Evolutionary conservation across 2,797 vertebrate genomes (phyloP), one percentile per base, ranked within the genome.

Genomic region (Xenentodon cancila): DNA sequence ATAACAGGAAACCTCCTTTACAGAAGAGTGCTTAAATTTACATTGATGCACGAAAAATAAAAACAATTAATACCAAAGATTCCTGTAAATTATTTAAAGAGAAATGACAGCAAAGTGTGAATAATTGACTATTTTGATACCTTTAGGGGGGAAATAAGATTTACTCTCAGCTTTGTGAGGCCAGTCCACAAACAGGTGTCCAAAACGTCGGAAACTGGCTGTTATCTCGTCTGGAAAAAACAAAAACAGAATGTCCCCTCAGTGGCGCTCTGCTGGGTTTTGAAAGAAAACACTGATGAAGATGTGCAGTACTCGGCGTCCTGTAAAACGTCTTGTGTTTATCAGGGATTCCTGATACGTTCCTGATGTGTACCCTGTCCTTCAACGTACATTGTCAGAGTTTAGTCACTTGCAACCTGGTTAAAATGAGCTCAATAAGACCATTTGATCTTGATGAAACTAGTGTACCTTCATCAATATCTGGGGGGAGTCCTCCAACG

Each of bases 101-200:
- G 34, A 37, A 37, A 37, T 37, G 12, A 12, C 34, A 37, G 12
- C 34, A 37, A 32, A 8, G 9, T 12, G 34, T 37, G 34, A 37
- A 37, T 12, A 37, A 37, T 11, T 1, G 21, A 45, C 6, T 22
- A 47, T 25, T 30, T 30, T 55, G 69, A 88, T 89, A 99, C 97
- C 97, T 96, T 99, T 99, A 47, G 97, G 97, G 88, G 97, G 97
- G 77, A 99, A 99, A 71, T 99, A 99, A 53, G 97, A 99, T 91
- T 99, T 99, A 92, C 97, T 99, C 91, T 99, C 97, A 56, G 97
- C 97, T 91, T 99, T 99, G 88, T 99, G 97, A 81, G 97, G 97
- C 97, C 97, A 99, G 88, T 99, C 97, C 80, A 99, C 97, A 92
- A 99, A 98, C 88, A 99, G 94, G 90, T 98, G 97, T 76, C 97